Conservation (phyloP, 2,888 invertebrate genomes). For the Erebia palarica region DNA sequence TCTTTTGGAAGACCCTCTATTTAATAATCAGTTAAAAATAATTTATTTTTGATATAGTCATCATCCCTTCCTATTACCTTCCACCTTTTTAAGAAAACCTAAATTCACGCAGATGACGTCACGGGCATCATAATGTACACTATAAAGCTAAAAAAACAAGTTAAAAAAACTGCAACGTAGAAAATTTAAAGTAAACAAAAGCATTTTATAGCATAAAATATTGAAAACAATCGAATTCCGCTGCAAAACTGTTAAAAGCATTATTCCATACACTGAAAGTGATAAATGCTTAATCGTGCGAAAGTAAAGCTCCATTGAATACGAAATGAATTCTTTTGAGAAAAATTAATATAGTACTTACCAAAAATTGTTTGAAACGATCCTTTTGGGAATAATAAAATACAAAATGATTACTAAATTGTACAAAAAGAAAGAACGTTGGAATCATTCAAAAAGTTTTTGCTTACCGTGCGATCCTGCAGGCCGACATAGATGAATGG, state of each 20-base stretch:
- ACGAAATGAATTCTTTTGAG: neutral
- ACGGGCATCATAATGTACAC: too few relatives aligned
- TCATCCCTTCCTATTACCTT: too few relatives aligned
- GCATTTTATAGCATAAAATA: neutral
- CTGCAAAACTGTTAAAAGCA: constrained; percentile 10
- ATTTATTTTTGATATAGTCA: too few relatives aligned
- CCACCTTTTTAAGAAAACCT: too few relatives aligned
- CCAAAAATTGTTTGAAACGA: constrained; percentile 67
- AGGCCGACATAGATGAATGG: constrained; percentile 42
- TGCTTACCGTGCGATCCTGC: constrained; percentile 75
- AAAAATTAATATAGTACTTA: constrained; percentile 50
- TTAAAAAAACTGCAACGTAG: neutral
- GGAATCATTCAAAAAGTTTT: constrained; percentile 30
- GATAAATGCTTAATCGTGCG: constrained; percentile 12
- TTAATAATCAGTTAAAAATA: too few relatives aligned
- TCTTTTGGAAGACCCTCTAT: too few relatives aligned
- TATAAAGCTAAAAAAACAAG: neutral
- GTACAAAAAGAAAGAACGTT: constrained; percentile 25
- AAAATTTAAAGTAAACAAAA: neutral
- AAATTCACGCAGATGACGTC: too few relatives aligned
- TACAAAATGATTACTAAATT: constrained; percentile 42
- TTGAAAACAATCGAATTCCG: neutral
- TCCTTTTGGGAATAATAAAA: constrained; percentile 73
- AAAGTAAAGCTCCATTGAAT: constrained; percentile 15
- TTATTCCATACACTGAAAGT: constrained; percentile 14